phyloP scores from a whole-genome alignment of 2,797 vertebrate species.

The Anas acuta region DNA sequence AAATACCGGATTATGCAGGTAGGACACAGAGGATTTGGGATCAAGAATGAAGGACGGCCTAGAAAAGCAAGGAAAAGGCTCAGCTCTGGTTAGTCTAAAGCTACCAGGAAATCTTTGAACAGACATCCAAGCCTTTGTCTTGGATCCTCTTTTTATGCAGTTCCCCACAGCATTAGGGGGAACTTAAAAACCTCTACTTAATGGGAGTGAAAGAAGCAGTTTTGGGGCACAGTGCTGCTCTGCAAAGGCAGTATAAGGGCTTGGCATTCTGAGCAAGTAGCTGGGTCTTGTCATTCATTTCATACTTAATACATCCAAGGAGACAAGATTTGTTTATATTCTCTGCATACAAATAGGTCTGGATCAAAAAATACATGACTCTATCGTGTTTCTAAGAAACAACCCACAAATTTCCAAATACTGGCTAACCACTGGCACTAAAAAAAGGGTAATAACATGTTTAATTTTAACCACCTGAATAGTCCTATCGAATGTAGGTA shows the following conservation, averaged over 20 bases:
- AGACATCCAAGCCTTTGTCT: not conserved
- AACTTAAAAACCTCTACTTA: not conserved
- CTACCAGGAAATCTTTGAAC: not conserved
- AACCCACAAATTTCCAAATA: constrained; percentile 9
- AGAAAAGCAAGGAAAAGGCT: not conserved
- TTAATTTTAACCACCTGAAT: constrained; percentile 27
- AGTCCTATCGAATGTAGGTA: not conserved
- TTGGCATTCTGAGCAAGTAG: not conserved
- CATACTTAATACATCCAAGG: not conserved
- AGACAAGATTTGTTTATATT: not conserved
- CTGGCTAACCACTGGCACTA: not conserved
- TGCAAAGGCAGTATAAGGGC: not conserved
- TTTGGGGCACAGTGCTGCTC: not conserved
- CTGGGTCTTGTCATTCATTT: not conserved
- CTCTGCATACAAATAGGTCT: not conserved
- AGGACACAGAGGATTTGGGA: not conserved
- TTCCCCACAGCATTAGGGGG: not conserved
- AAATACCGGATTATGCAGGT: not conserved
- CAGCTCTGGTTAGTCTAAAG: not conserved
- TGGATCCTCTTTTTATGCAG: not conserved
- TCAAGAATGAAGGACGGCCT: not conserved
- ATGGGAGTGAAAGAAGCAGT: not conserved
- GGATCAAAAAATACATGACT: not conserved
- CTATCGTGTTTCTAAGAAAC: not conserved
- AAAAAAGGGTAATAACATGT: not conserved